Percentiles rank a stretch among this genome's conserved stretches.
These are phyloP conservation scores for Chlorocebus sabaeus DNA, from an alignment of 2,113 vertebrate species.

Conservation along the genomic window DNA sequence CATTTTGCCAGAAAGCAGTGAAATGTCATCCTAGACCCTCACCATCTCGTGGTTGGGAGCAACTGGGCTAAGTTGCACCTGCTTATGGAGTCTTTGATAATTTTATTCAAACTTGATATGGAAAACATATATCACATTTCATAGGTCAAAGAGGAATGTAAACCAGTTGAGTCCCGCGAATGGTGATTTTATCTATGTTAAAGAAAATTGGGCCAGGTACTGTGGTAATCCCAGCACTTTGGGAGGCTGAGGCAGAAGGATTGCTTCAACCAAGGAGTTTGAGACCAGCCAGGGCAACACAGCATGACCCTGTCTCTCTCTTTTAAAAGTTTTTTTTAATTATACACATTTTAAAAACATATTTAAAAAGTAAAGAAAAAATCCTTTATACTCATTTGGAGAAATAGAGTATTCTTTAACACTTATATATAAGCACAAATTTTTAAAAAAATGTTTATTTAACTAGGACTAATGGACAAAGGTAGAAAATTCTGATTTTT, in stretches of 20 bases:
- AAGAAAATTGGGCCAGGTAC: not conserved
- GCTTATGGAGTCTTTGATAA: not conserved
- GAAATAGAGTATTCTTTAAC: not conserved
- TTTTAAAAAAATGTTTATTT: not conserved
- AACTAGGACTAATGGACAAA: not conserved
- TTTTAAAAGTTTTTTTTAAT: too few relatives aligned
- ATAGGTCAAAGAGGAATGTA: not conserved
- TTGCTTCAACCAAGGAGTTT: too few relatives aligned
- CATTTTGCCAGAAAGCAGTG: not conserved
- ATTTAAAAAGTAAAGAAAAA: not conserved
- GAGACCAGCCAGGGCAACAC: too few relatives aligned
- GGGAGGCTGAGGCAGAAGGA: too few relatives aligned
- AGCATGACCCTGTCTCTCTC: too few relatives aligned
- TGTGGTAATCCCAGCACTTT: too few relatives aligned
- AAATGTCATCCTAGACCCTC: too few relatives aligned
- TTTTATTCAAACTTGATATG: not conserved
- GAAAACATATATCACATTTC: not conserved
- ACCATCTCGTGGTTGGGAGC: too few relatives aligned
- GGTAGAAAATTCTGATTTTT: not conserved
- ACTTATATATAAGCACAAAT: not conserved
- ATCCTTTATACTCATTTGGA: not conserved
- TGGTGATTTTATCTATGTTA: not conserved
- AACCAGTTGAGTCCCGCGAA: not conserved
- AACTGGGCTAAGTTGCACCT: not conserved
- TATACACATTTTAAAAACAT: not conserved